Base-by-base conservation (phyloP, 2,888 invertebrate species). In the Tanytarsus gracilentus region DNA sequence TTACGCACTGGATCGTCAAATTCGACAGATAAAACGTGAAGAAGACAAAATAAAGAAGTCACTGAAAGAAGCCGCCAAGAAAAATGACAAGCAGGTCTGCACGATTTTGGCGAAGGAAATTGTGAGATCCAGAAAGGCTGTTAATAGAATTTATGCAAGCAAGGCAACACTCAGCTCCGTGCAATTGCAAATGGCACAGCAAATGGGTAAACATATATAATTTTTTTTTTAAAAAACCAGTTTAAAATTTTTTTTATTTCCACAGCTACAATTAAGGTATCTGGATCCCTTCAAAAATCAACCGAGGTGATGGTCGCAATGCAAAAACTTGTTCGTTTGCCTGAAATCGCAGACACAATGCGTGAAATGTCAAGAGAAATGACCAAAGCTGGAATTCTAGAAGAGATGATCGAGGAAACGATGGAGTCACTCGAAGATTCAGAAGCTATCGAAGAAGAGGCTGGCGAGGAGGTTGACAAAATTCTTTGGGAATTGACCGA, bases 241-340 rank as follows among this genome's bases (percentile, higher is more conserved):
- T 25, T 30, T 51, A 14, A 18, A 14, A 50, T 50, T 29, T 4
- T 33, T 48, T 36, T 26, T 61, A n/a, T 30, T 21, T 11, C 23
- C 70, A 16, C 71, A 91, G 96, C 96, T n/a, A 93, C 94, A 8
- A 77, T 98, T 64, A 81, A 95, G 66, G 88, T 97, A 9, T 92
- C 96, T 25, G 97, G 97, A 5, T 85, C 95, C 1, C 75, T 99
- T 53, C 84, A 91, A 68, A 95, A 95, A 71, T 97, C 97, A 26
- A 95, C 97, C 2, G 96, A 97, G 79, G 97, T 99, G 65, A 98
- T 99, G 98, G 88, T 90, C 75, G 89, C 92, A 1, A 98, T 99
- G 96, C 96, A 97, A 70, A 82, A 85, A 4, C 76, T 99, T 6
- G 77, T 98, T 2, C 83, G 88, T 65, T 80, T 97, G 14, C 95